Evolutionary conservation across 1,140 invertebrate genomes (phyloP).

Genomic region (Drosophila lacteicornis): DNA sequence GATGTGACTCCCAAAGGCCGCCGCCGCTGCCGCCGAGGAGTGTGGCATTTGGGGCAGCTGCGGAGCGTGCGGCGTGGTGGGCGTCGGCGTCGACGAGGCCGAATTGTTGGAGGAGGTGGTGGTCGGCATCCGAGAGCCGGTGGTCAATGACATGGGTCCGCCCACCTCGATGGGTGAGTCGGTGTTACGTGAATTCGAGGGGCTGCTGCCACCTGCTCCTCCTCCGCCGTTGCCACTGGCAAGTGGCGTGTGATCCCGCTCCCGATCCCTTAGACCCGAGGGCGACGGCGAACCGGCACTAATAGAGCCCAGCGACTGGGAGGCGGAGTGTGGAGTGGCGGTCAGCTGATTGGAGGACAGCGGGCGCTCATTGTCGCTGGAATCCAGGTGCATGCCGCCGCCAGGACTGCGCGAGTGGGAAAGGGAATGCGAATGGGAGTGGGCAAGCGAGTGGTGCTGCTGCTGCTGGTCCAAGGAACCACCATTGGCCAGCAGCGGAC

Average conservation of each 20-base stretch:
- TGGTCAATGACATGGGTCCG: conserved; percentile 83
- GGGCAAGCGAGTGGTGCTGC: conserved; percentile 41
- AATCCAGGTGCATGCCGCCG: conserved; percentile 68
- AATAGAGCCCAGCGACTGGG: conserved; percentile 83
- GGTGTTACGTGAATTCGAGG: conserved; percentile 80
- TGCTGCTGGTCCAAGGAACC: conserved; percentile 36
- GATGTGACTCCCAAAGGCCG: conserved; percentile 78
- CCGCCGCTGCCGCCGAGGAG: conserved; percentile 62
- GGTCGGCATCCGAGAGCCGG: conserved; percentile 57
- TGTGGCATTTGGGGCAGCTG: conserved; percentile 67
- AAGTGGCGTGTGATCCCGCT: conserved; percentile 68
- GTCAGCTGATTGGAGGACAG: conserved; percentile 80
- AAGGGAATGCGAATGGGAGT: conserved; percentile 20
- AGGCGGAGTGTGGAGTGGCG: conserved; percentile 74
- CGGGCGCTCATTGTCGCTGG: conserved; percentile 80
- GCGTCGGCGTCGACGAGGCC: conserved; percentile 69
- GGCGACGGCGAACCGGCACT: conserved; percentile 82
- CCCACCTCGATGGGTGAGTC: conserved; percentile 85
- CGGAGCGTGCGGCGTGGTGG: conserved; percentile 64
- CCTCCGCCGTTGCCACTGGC: conserved; percentile 23
- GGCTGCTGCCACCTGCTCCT: conserved; percentile 54
- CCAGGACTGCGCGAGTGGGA: conserved; percentile 69
- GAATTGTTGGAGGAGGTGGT: conserved; percentile 70
- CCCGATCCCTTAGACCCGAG: conserved; percentile 72
- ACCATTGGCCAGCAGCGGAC: conserved; percentile 65